Conservation (phyloP, 30 jellyfish, hydroid and myxozoan genomes). For the Turritopsis rubra region DNA sequence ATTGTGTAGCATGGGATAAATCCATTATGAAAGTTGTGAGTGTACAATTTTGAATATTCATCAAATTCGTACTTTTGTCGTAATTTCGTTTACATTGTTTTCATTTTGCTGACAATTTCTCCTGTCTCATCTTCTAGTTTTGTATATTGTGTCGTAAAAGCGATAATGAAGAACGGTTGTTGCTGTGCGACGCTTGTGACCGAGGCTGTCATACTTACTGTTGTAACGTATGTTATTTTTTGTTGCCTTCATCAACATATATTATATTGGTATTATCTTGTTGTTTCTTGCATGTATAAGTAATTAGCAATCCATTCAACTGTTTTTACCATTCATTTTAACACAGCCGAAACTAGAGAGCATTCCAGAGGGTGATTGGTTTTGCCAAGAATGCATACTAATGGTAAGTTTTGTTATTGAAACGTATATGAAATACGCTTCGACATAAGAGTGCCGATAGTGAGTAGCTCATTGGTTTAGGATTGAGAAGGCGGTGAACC, state of each 20-base stretch:
- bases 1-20: conserved; percentile 95
- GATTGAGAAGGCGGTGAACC: not conserved
- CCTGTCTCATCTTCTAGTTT: conserved; percentile 36
- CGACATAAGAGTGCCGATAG: no score
- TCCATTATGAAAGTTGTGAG: conserved; percentile 97
- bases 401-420: conserved; percentile 54
- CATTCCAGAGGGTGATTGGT: conserved; percentile 97
- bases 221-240: conserved; percentile 49
- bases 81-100: not conserved
- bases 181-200: conserved; percentile 91
- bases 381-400: conserved; percentile 84
- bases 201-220: conserved; percentile 98
- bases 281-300: no score
- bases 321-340: not conserved
- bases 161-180: conserved; percentile 83
- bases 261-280: no score
- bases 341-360: conserved; percentile 77
- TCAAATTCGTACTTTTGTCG: not conserved
- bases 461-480: no score
- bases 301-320: not conserved
- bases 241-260: no score
- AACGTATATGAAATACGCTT: not conserved
- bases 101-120: not conserved
- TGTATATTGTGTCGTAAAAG: conserved; percentile 93
- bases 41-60: not conserved